Evolutionary conservation across 2,888 invertebrate genomes (phyloP).

Genomic region (Scaptomyza reducta): DNA sequence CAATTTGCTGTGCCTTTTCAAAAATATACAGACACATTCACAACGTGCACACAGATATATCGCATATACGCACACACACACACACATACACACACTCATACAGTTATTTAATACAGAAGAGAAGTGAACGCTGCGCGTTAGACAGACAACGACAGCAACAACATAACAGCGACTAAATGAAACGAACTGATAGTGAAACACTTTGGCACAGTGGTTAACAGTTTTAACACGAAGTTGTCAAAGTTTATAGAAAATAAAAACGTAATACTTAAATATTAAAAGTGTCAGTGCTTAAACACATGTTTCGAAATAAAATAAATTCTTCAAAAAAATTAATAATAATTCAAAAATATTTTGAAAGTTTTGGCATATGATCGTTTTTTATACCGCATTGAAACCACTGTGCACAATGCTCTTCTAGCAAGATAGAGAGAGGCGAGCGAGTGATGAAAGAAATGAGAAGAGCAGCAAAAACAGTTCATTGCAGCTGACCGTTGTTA

Average conservation of each 20-base stretch:
- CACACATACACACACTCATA: slow-evolving; percentile 12
- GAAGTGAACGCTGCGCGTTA: slow-evolving; percentile 56
- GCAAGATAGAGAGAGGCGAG: not conserved
- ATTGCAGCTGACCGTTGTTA: slow-evolving; percentile 65
- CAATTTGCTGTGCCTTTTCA: slow-evolving; percentile 40
- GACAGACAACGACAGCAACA: slow-evolving; percentile 54
- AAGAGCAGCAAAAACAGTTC: slow-evolving; percentile 46
- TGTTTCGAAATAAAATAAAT: too few species aligned
- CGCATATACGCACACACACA: slow-evolving; percentile 17
- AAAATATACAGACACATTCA: slow-evolving; percentile 23
- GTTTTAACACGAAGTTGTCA: not conserved
- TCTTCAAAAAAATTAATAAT: too few species aligned
- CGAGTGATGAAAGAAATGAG: slow-evolving; percentile 15
- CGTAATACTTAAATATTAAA: too few species aligned
- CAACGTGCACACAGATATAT: slow-evolving; percentile 24
- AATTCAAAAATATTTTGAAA: not conserved
- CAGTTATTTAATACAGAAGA: slow-evolving; percentile 20
- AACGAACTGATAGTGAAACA: slow-evolving; percentile 71
- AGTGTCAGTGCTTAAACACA: not conserved
- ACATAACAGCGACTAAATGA: slow-evolving; percentile 36
- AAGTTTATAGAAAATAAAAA: not conserved
- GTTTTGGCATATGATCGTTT: not conserved
- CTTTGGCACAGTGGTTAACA: slow-evolving; percentile 44
- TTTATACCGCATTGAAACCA: slow-evolving; percentile 12
- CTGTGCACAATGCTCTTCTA: slow-evolving; percentile 33